A percentile compares a stretch with the other conserved stretches of the same genome.
These are phyloP conservation scores for Drosophila trapezifrons DNA, from an alignment of 1,140 invertebrate genomes.

Conservation along the genomic window DNA sequence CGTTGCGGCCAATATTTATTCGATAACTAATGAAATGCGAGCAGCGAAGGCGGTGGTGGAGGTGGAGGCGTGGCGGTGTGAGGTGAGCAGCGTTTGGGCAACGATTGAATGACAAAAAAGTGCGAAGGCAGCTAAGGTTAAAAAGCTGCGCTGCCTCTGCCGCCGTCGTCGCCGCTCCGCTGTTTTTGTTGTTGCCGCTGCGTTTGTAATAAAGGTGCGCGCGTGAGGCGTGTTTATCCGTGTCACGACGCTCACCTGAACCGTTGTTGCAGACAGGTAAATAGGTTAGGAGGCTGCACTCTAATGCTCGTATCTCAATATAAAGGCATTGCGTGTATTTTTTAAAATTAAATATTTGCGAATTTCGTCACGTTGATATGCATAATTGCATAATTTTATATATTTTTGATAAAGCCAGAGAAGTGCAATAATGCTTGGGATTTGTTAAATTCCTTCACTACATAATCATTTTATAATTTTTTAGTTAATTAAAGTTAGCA, in stretches of 20 bases:
- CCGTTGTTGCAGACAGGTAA: too few relatives aligned
- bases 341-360: too few relatives aligned
- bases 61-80: slow-evolving; percentile 25
- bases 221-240: slow-evolving; percentile 5
- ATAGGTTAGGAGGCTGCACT: too few relatives aligned
- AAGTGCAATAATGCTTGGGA: too few relatives aligned
- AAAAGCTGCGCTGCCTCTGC: slow-evolving; percentile 57
- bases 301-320: not conserved
- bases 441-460: too few relatives aligned
- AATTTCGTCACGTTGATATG: not conserved
- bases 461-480: too few relatives aligned
- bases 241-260: slow-evolving; percentile 1
- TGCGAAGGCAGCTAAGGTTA: slow-evolving; percentile 69
- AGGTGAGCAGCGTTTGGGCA: slow-evolving; percentile 44
- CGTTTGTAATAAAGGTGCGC: slow-evolving; percentile 18
- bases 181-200: slow-evolving; percentile 37
- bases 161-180: slow-evolving; percentile 4
- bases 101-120: slow-evolving; percentile 49
- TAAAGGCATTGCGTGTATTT: too few relatives aligned
- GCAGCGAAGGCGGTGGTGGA: slow-evolving; percentile 8
- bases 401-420: not conserved
- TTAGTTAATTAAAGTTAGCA: too few relatives aligned
- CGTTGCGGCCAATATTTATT: slow-evolving; percentile 42
- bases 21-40: slow-evolving; percentile 43
- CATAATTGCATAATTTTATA: not conserved